Conservation (phyloP, 23 tunicate genomes). For the Ciona savignyi region DNA sequence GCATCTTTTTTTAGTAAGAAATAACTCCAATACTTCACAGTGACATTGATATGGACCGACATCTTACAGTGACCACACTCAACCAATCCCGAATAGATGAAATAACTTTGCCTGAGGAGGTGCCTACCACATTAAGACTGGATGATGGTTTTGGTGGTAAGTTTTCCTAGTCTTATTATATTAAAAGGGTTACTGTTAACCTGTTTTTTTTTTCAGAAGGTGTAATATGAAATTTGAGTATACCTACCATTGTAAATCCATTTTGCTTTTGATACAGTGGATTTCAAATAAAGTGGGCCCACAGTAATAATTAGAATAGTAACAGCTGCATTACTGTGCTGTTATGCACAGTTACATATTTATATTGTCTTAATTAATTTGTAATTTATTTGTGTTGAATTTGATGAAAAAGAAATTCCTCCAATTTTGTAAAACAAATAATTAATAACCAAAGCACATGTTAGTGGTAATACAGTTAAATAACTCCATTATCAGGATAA, state of each 20-base stretch:
- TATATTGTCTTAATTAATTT: no score
- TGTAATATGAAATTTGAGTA: not conserved
- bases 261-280: not conserved
- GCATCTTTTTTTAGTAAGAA: no score
- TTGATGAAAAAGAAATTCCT: no score
- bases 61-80: conserved; percentile 57
- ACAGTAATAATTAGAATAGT: no score
- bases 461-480: no score
- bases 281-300: not conserved
- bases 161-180: not conserved
- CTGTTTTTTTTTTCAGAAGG: not conserved
- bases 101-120: conserved; percentile 90
- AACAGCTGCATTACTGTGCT: no score
- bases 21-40: no score
- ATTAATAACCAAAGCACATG: no score
- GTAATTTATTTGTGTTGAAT: no score
- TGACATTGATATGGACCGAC: conserved; percentile 72
- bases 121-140: conserved; percentile 58
- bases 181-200: not conserved
- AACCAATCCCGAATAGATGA: conserved; percentile 89
- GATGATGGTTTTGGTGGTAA: conserved; percentile 87
- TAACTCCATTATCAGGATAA: no score
- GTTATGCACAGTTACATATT: no score
- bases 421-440: no score
- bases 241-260: not conserved